phyloP scores from a whole-genome alignment of 2,797 vertebrate species.

The Syngnathus acus region DNA sequence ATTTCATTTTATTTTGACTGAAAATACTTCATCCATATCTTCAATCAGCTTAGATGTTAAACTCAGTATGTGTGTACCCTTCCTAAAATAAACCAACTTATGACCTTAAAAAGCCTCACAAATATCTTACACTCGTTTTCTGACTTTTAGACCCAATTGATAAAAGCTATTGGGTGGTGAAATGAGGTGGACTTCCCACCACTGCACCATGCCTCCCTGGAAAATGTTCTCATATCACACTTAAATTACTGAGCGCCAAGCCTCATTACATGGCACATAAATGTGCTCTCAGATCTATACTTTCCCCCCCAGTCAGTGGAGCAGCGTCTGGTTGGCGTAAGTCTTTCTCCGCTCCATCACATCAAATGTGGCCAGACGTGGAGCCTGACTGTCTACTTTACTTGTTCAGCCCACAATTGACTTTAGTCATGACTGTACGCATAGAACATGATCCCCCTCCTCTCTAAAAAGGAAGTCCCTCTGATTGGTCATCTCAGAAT shows the following conservation, averaged over 20 bases:
- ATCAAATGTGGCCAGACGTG: constrained; percentile 61
- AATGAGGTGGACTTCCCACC: constrained; percentile 21
- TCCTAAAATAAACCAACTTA: background rate
- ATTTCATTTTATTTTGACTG: too few relatives aligned
- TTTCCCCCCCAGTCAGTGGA: constrained; percentile 10
- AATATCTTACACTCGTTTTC: background rate
- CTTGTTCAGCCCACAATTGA: constrained; percentile 25
- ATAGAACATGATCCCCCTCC: background rate
- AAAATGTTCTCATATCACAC: constrained; percentile 36
- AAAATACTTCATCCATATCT: too few relatives aligned
- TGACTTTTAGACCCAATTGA: background rate
- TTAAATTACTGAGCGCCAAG: constrained; percentile 38
- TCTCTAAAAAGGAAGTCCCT: background rate
- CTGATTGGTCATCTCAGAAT: background rate
- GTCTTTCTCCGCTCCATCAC: constrained; percentile 49
- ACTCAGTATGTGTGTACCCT: background rate
- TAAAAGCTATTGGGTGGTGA: constrained; percentile 19
- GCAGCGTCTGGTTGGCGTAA: constrained; percentile 49
- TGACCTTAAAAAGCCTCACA: constrained; percentile 7
- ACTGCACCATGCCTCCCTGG: constrained; percentile 12
- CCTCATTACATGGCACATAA: constrained; percentile 49
- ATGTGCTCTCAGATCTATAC: constrained; percentile 38
- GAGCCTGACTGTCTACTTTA: constrained; percentile 61
- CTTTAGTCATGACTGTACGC: constrained; percentile 6
- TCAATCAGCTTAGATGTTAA: too few relatives aligned